Percentiles rank a stretch among this genome's conserved stretches.
phyloP scores from a whole-genome alignment of 2,797 vertebrate species.

The Sardinella longiceps region DNA sequence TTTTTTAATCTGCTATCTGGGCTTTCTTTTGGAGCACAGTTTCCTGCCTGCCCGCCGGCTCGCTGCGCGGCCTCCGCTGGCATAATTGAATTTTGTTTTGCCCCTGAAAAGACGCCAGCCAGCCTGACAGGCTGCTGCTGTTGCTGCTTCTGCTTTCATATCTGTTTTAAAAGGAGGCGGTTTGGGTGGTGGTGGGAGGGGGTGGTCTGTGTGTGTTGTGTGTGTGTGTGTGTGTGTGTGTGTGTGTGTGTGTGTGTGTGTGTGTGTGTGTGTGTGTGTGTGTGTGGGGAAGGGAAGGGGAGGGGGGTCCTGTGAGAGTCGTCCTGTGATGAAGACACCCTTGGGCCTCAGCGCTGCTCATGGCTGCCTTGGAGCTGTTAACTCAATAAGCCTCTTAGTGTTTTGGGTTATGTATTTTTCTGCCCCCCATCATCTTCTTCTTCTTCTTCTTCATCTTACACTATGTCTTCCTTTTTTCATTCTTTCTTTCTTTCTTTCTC shows the following conservation, averaged over 20 bases:
- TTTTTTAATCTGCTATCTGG: not conserved
- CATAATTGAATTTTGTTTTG: not conserved
- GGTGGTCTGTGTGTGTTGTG: too few species aligned
- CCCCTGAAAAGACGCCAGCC: not conserved
- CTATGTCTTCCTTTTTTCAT: not conserved
- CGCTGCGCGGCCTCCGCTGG: not conserved
- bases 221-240: not conserved
- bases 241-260: not conserved
- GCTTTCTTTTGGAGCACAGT: not conserved
- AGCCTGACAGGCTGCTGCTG: not conserved
- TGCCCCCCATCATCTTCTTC: not conserved
- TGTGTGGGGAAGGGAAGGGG: not conserved
- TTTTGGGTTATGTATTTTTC: not conserved
- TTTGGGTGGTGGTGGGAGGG: not conserved
- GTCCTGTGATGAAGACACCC: not conserved
- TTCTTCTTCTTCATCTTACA: not conserved
- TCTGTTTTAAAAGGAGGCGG: not conserved
- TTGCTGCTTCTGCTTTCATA: not conserved
- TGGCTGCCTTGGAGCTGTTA: conserved; percentile 9
- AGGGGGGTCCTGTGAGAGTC: not conserved
- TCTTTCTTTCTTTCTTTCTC: not conserved
- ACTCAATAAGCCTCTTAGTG: conserved; percentile 14
- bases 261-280: not conserved
- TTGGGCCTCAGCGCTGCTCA: not conserved
- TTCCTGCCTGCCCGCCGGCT: not conserved